Evolutionary conservation across 2,888 invertebrate species (phyloP).

Genomic region (Trissolcus brochymenae): DNA sequence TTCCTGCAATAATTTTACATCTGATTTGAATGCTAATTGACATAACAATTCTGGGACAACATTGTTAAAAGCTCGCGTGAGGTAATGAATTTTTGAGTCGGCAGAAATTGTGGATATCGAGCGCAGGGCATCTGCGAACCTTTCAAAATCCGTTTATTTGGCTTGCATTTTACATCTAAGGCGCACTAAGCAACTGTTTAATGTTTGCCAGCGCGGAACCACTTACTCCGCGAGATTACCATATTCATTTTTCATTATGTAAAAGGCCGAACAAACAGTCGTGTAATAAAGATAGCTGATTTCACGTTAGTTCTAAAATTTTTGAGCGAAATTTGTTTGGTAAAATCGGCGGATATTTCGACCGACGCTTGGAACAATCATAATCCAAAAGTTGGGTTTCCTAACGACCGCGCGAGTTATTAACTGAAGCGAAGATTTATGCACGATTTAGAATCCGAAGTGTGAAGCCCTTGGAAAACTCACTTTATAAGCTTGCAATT

Average conservation of each 20-base stretch:
- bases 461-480: conserved; percentile 6
- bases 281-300: not conserved
- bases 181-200: conserved; percentile 23
- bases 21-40: not conserved
- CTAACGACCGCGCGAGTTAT: too few species aligned
- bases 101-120: not conserved
- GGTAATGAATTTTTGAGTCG: not conserved
- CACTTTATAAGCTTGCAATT: too few species aligned
- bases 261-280: conserved; percentile 1
- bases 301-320: not conserved
- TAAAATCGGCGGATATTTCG: not conserved
- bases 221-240: conserved; percentile 40
- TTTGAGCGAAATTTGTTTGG: not conserved
- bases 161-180: conserved; percentile 12
- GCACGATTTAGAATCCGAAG: conserved; percentile 20
- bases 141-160: conserved; percentile 20
- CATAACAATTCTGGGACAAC: too few species aligned
- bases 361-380: too few species aligned
- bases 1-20: not conserved
- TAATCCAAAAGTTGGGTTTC: too few species aligned
- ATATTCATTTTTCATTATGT: conserved; percentile 39
- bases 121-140: not conserved
- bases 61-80: not conserved
- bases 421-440: conserved; percentile 5
- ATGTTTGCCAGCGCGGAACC: conserved; percentile 30